Evolutionary conservation across 2,888 invertebrate genomes (phyloP), one percentile per base, ranked within the genome.

Genomic region (Mythimna albipuncta): DNA sequence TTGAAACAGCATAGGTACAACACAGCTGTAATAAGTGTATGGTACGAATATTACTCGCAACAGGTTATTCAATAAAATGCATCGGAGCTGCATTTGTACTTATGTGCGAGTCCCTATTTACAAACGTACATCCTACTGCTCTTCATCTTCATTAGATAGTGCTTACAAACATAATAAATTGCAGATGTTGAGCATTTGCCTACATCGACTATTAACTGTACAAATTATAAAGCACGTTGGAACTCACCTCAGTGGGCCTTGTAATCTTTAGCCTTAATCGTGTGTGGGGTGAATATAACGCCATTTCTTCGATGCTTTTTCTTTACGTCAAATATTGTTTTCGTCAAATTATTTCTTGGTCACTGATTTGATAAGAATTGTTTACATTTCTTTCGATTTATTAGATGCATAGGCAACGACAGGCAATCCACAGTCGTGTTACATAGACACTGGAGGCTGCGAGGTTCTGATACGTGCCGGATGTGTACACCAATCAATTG

Each of bases 401-500:
- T 69, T 58, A 58, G 58, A n/a, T 74, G 75, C 66, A 78, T 82
- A 52, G 57, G 54, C 64, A 38, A 67, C 54, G 67, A 73, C 73
- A 77, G 70, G 71, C 77, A 69, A 68, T 75, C 75, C 71, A 67
- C 74, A 68, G 72, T 72, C 57, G 75, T 76, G 61, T 75, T 55
- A 50, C 64, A 70, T 64, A 55, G 64, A 72, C 47, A 87, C 87
- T 90, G 89, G 85, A 86, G 87, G 80, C 87, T 89, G 88, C 87
- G 87, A 87, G 87, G 88, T 89, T 88, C 86, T 77, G 75, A 81
- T 77, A 74, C 72, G 75, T 72, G 71, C 72, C 89, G 85, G 85
- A 87, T 88, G 87, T 89, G 65, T 78, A 65, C 79, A 78, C 85
- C 84, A 89, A 89, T 89, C 88, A 88, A 86, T 87, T 88, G 86